These are phyloP conservation scores for Cryptocheilus praepositus DNA, from an alignment of 2,888 invertebrate genomes.

Conservation along the genomic window DNA sequence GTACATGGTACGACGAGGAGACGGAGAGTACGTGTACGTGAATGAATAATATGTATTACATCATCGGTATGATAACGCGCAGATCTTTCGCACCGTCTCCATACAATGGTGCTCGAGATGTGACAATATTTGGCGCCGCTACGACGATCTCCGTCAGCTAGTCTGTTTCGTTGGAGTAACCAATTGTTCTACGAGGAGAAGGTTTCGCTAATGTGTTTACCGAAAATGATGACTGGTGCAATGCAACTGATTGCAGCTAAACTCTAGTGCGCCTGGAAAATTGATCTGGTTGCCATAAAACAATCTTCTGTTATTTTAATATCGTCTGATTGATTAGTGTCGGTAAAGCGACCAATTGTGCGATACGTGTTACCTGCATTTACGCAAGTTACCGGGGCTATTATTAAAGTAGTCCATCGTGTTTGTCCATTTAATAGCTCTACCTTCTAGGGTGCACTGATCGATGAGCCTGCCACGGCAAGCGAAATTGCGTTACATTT, in stretches of 20 bases:
- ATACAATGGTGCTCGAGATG: no score
- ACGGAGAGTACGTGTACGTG: conserved; percentile 14
- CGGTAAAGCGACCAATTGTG: conserved; percentile 44
- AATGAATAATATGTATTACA: conserved; percentile 54
- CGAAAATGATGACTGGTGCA: no score
- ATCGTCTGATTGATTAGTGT: conserved; percentile 48
- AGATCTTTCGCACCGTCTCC: no score
- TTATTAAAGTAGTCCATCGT: conserved; percentile 50
- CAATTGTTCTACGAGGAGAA: no score
- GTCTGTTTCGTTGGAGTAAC: no score
- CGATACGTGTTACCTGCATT: conserved; percentile 35
- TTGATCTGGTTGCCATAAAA: conserved; percentile 11
- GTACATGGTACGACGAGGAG: background rate
- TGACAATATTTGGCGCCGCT: no score
- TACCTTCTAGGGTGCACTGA: conserved; percentile 35
- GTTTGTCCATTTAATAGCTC: conserved; percentile 53
- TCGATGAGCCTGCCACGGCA: conserved; percentile 44
- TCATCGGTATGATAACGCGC: conserved; percentile 32
- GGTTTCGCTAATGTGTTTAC: no score
- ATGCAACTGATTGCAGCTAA: no score
- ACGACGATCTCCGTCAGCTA: no score
- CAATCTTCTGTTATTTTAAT: conserved; percentile 41
- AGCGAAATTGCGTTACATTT: conserved; percentile 41
- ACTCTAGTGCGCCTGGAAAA: no score
- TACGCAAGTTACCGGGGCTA: conserved; percentile 32